Conservation (phyloP, 1,140 invertebrate species). For the Bombus sibiricus region DNA sequence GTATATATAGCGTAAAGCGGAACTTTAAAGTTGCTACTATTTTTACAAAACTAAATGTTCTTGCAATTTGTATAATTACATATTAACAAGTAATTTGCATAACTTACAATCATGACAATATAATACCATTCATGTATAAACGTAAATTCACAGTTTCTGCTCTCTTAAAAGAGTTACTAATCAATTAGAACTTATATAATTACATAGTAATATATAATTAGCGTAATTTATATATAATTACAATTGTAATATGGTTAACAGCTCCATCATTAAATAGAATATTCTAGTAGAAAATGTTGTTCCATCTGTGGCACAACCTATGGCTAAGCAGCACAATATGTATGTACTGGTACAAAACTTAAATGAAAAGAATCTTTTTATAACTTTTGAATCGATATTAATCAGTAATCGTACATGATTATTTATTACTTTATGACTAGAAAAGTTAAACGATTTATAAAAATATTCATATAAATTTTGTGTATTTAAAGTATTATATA, state of each 20-base stretch:
- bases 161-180: constrained; percentile 29
- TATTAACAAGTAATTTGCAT: constrained; percentile 49
- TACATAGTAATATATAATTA: constrained; percentile 48
- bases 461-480: constrained; percentile 27
- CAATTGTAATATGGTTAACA: constrained; percentile 56
- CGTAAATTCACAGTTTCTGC: constrained; percentile 43
- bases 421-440: constrained; percentile 59
- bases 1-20: constrained; percentile 14
- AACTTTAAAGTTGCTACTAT: constrained; percentile 46
- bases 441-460: constrained; percentile 32
- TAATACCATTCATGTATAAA: constrained; percentile 39
- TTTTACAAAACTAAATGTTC: constrained; percentile 48
- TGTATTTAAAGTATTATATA: constrained; percentile 15
- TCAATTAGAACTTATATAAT: constrained; percentile 37
- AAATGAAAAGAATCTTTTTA: not conserved
- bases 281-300: constrained; percentile 57
- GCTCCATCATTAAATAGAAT: constrained; percentile 62
- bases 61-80: constrained; percentile 43
- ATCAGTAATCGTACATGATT: constrained; percentile 13
- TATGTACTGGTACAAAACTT: constrained; percentile 64
- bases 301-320: constrained; percentile 62
- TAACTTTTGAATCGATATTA: not conserved
- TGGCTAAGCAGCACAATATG: constrained; percentile 65
- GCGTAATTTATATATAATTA: constrained; percentile 43
- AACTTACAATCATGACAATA: constrained; percentile 41